A percentile compares a stretch with the other conserved stretches of the same genome.
phyloP scores from a whole-genome alignment of 2,113 vertebrate genomes.

The Egretta garzetta region DNA sequence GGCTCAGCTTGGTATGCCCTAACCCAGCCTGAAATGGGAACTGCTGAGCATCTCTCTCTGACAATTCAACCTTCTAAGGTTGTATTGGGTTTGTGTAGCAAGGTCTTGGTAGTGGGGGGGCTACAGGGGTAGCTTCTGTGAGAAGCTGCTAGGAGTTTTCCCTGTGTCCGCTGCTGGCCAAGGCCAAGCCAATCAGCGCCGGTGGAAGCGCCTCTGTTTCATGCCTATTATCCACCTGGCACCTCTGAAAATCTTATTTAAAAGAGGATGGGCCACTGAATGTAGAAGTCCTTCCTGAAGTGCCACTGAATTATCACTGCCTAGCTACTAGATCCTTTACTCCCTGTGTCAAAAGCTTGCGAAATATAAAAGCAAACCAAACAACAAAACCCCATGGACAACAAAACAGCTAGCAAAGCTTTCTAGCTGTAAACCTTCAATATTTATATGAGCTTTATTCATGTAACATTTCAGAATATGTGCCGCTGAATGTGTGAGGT shows the following conservation, averaged over 20 bases:
- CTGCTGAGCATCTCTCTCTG: not conserved
- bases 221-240: not conserved
- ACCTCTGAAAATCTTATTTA: not conserved
- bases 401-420: not conserved
- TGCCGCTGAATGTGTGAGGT: not conserved
- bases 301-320: not conserved
- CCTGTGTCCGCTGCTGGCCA: too few relatives aligned
- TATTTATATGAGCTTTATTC: not conserved
- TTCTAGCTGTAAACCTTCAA: not conserved
- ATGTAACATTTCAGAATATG: not conserved
- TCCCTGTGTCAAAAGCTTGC: not conserved
- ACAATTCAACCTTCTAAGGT: not conserved
- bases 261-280: not conserved
- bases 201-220: not conserved
- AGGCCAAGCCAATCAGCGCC: too few relatives aligned
- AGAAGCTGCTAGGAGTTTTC: too few relatives aligned
- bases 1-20: not conserved
- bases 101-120: too few relatives aligned
- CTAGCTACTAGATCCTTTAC: not conserved
- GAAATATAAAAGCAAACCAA: not conserved
- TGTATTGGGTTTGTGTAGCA: too few relatives aligned
- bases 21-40: not conserved
- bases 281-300: not conserved
- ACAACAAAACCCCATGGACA: not conserved
- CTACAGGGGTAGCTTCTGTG: too few relatives aligned